Percentiles rank a stretch among this genome's conserved stretches.
Conservation (phyloP, 2,888 invertebrate species). For the Sphaerophoria rueppellii region DNA sequence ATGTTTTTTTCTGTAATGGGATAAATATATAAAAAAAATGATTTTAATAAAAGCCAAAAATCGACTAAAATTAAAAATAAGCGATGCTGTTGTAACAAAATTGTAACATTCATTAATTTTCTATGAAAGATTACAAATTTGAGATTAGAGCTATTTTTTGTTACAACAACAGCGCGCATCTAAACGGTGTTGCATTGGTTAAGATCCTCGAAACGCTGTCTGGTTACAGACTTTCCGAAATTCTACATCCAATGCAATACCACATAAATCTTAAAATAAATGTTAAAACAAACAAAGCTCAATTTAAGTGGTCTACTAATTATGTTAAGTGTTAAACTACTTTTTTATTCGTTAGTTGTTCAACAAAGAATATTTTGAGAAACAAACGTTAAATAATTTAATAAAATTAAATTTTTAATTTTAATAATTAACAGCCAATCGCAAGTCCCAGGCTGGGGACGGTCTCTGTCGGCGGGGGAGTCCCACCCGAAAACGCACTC, state of each 20-base stretch:
- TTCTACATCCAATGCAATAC: constrained; percentile 7
- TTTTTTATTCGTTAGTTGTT: constrained; percentile 67
- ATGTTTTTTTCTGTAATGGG: constrained; percentile 62
- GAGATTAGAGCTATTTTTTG: not conserved
- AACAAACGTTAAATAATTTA: constrained; percentile 45
- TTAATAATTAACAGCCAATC: constrained; percentile 83
- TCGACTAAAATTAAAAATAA: not conserved
- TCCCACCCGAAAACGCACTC: constrained; percentile 95
- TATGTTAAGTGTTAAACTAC: constrained; percentile 65
- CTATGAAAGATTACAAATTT: too few species aligned
- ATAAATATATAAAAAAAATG: constrained; percentile 30
- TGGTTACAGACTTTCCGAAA: not conserved
- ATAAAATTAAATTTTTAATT: constrained; percentile 50
- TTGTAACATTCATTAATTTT: not conserved
- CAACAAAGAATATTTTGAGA: constrained; percentile 27
- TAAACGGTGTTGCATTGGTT: constrained; percentile 15
- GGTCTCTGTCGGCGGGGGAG: constrained; percentile 84
- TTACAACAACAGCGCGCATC: not conserved
- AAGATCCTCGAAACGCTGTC: too few species aligned
- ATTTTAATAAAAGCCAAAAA: constrained; percentile 7
- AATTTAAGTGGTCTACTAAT: constrained; percentile 61
- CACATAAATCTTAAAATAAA: constrained; percentile 39
- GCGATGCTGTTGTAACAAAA: not conserved
- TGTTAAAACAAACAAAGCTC: constrained; percentile 32
- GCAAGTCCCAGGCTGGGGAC: constrained; percentile 85